Base-by-base conservation (phyloP, 1,140 invertebrate genomes). In the Physella acuta region DNA sequence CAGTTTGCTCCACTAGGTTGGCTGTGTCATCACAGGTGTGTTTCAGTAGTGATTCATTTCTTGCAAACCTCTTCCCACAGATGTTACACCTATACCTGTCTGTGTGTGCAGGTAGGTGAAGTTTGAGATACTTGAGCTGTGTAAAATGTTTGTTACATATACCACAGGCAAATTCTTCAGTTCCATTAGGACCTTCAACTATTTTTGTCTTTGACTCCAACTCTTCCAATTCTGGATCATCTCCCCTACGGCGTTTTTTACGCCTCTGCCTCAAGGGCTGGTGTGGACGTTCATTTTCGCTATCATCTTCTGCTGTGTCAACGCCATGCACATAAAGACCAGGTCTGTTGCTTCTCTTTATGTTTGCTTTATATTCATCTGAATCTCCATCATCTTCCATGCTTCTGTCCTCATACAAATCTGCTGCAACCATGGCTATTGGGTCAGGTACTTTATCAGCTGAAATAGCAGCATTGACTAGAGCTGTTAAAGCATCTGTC, bases 51-150 rank as follows among this genome's bases (percentile, higher is more conserved):
- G 75, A 75, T 52, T 82, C 81, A 39, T 79, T 78, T 0, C 78
- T 56, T 16, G 78, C 71, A 69, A 79, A 84, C 36, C 73, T 71
- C 36, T 76, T 77, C 5, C 73, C 75, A 74, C 82, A 84, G 17
- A 71, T 69, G 2, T 71, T 36, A 65, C 82, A 83, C 24, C 72
- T 68, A 59, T 76, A 81, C 63, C 75, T 71, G 30, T 73, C 71
- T 8, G 78, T 78, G 61, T 82, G 80, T 5, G 67, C 73, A 3
- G 76, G 76, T 2, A 73, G 64, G 59, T 82, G 81, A n/a, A 80
- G 74, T 53, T 71, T 70, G 1, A 80, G 62, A 62, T 79, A 79
- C 33, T 76, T 74, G 28, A 74, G 70, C 44, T 74, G 73, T 16
- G 52, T 62, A 61, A 78, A 80, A 44, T 77, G 75, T 28, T 79